These are phyloP conservation scores for Mesorhabditis spiculigera DNA, from an alignment of 2,888 invertebrate species.

Conservation along the genomic window DNA sequence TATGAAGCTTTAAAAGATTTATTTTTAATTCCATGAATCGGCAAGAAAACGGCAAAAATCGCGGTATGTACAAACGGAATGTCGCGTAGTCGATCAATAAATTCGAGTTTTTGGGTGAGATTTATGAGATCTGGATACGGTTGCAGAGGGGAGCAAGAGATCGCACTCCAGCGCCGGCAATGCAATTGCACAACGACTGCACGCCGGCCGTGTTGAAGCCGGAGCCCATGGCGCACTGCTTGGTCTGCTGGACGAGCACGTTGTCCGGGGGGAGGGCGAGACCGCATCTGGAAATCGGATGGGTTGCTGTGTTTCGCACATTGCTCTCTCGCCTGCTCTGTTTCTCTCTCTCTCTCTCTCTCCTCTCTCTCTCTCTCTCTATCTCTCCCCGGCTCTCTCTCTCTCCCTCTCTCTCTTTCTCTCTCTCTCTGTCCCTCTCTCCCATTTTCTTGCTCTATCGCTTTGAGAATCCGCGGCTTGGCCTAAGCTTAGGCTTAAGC, in stretches of 20 bases:
- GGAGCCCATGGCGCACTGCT: slow-evolving; percentile 46
- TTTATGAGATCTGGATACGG: slow-evolving; percentile 25
- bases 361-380: no score
- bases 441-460: no score
- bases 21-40: not conserved
- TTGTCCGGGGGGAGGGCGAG: slow-evolving; percentile 52
- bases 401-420: no score
- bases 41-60: not conserved
- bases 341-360: no score
- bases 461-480: no score
- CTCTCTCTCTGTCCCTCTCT: no score
- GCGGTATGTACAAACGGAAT: not conserved
- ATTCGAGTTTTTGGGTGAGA: not conserved
- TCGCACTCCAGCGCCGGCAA: slow-evolving; percentile 37
- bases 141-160: slow-evolving; percentile 26
- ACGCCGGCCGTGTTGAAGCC: slow-evolving; percentile 50
- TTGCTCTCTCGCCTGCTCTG: no score
- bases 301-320: no score
- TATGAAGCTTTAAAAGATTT: no score
- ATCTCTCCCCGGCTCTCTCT: no score
- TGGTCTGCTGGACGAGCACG: slow-evolving; percentile 48
- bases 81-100: not conserved
- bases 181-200: slow-evolving; percentile 47
- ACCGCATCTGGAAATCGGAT: slow-evolving; percentile 38
- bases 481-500: no score